These are phyloP conservation scores for Choristoneura rosaceana DNA, from an alignment of 2,888 invertebrate species.

Conservation along the genomic window DNA sequence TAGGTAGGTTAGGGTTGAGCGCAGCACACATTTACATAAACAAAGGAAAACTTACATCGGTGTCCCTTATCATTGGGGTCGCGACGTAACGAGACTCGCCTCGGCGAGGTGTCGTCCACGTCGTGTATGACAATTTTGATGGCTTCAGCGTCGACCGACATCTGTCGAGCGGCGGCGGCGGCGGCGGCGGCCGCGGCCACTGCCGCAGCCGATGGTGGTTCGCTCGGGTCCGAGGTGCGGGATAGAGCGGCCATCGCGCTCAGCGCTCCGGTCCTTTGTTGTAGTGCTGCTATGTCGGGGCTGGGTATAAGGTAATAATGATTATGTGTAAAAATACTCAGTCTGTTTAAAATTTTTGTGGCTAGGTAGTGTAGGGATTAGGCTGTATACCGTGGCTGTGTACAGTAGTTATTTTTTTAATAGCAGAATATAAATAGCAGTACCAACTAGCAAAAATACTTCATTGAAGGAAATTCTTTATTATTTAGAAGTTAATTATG, in stretches of 20 bases:
- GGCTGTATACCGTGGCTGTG: too few species aligned
- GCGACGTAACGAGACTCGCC: constrained; percentile 90
- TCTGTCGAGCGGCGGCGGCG: constrained; percentile 90
- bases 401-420: too few species aligned
- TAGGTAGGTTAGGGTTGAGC: too few species aligned
- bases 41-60: constrained; percentile 88
- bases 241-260: constrained; percentile 76
- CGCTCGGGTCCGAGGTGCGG: constrained; percentile 65
- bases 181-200: constrained; percentile 82
- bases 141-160: constrained; percentile 95
- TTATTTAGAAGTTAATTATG: too few species aligned
- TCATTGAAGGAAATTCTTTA: too few species aligned
- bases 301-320: constrained; percentile 70
- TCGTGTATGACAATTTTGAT: constrained; percentile 97
- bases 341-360: background rate
- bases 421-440: too few species aligned
- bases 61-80: constrained; percentile 94
- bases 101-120: constrained; percentile 92
- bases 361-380: too few species aligned
- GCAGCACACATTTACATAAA: too few species aligned
- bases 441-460: too few species aligned
- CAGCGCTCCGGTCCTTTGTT: constrained; percentile 85
- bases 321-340: too few species aligned
- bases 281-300: constrained; percentile 90
- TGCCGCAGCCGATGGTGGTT: constrained; percentile 69